Evolutionary conservation across 2,797 vertebrate genomes (phyloP).

Genomic region (Leucoraja ocellata): DNA sequence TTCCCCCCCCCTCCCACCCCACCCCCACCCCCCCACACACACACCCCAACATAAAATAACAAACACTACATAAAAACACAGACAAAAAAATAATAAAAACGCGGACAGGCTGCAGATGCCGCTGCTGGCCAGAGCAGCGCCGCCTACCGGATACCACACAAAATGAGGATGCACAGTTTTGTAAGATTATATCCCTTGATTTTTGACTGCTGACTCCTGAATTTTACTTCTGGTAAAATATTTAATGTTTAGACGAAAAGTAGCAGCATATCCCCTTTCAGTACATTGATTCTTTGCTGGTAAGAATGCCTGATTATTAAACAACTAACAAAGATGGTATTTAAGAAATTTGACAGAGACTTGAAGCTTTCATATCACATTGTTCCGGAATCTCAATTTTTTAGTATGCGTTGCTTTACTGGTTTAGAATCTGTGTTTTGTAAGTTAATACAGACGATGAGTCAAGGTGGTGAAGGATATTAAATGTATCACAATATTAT

Average conservation of each 20-base stretch:
- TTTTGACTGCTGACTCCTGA: background rate
- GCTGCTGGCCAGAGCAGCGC: too few relatives aligned
- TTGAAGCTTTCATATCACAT: background rate
- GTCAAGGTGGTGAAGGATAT: background rate
- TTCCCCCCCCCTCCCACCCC: too few relatives aligned
- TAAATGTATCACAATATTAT: conserved; percentile 28
- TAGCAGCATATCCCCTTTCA: background rate
- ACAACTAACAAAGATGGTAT: background rate
- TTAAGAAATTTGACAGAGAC: background rate
- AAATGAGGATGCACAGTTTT: background rate
- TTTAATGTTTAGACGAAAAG: background rate
- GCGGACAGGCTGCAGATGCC: too few relatives aligned
- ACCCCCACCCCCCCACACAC: too few relatives aligned
- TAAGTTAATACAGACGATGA: background rate
- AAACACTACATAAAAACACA: too few relatives aligned
- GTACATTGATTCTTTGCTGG: background rate
- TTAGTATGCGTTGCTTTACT: background rate
- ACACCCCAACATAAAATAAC: too few relatives aligned
- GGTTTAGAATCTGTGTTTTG: background rate
- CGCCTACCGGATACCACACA: too few relatives aligned
- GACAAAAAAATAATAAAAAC: too few relatives aligned
- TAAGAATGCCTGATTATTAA: conserved; percentile 23
- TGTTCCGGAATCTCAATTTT: background rate
- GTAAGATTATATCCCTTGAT: background rate
- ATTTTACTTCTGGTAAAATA: background rate